Conservation (phyloP, 2,888 invertebrate genomes). For the Athalia cordata region DNA sequence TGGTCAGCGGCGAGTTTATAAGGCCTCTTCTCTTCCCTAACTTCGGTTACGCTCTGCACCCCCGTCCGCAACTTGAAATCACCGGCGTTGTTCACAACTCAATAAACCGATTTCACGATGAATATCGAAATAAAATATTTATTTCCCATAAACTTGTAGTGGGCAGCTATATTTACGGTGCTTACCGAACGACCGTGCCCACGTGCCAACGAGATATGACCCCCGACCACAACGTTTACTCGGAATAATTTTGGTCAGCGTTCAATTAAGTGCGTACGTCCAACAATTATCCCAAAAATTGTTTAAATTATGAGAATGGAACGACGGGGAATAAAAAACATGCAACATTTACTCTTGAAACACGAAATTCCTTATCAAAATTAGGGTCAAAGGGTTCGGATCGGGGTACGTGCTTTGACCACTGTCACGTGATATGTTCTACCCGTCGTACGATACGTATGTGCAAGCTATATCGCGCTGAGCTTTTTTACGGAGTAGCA, state of each 20-base stretch:
- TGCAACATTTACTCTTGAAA: no score
- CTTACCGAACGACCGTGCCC: not conserved
- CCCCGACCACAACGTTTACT: no score
- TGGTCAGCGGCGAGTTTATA: slow-evolving; percentile 42
- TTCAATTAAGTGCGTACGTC: no score
- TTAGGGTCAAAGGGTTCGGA: no score
- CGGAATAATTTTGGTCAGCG: no score
- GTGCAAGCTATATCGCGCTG: no score
- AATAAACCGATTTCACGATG: slow-evolving; percentile 52
- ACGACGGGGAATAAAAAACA: no score
- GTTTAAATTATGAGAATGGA: no score
- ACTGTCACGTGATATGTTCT: not conserved
- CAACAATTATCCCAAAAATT: no score
- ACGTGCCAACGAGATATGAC: no score
- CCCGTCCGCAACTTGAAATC: slow-evolving; percentile 21
- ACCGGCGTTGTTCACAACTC: slow-evolving; percentile 44
- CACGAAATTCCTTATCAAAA: no score
- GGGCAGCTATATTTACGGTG: not conserved
- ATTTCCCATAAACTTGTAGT: slow-evolving; percentile 56
- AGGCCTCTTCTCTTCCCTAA: not conserved
- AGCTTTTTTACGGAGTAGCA: slow-evolving; percentile 3
- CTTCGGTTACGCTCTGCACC: not conserved
- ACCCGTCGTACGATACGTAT: no score
- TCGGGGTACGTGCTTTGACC: slow-evolving; percentile 18
- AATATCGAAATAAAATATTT: slow-evolving; percentile 59